Evolutionary conservation across 2,888 invertebrate genomes (phyloP), one percentile per base, ranked within the genome.

Genomic region (Isotomurus palustris): DNA sequence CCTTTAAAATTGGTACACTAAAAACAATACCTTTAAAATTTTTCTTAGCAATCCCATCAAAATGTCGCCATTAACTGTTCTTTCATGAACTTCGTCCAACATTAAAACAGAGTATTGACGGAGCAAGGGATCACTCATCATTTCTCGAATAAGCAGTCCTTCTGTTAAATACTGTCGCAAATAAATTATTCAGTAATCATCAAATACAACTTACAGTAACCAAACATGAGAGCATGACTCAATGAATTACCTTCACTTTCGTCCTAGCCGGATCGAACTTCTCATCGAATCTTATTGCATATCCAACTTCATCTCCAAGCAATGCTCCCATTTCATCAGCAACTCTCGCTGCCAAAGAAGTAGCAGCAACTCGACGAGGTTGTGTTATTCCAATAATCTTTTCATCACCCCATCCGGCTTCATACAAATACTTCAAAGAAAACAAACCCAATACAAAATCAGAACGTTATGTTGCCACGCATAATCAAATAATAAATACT

Each of bases 11-110:
- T 40, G 17, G 19, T 44, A 52, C 58, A 47, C n/a, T 8, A 10
- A 29, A 29, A 48, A 48, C 8, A 35, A 73, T 76, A 86, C 87
- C 76, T 83, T 85, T 5, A 88, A 78, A 62, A 96, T 89, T 79
- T 96, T 97, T 74, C 94, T 92, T 53, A 99, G 74, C 0, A 99
- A 78, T 0, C 96, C 96, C 82, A 99, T 84, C 0, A 95, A 78
- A 32, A 96, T 88, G 73, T 99, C 99, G 0, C 95, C 95, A 74
- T 93, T 83, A 49, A 92, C 81, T 0, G 89, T 90, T 41, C 97
- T 80, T 76, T 99, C 97, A 73, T 99, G 99, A 0, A 93, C 95
- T 80, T 96, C 95, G 73, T 96, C 95, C 32, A 96, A 77, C 72
- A 96, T 86, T 2, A 97, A 83, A 1, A 88, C 87, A 41, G 86